Evolutionary conservation across 2,888 invertebrate genomes (phyloP).

Genomic region (Drosophila acutilabella): DNA sequence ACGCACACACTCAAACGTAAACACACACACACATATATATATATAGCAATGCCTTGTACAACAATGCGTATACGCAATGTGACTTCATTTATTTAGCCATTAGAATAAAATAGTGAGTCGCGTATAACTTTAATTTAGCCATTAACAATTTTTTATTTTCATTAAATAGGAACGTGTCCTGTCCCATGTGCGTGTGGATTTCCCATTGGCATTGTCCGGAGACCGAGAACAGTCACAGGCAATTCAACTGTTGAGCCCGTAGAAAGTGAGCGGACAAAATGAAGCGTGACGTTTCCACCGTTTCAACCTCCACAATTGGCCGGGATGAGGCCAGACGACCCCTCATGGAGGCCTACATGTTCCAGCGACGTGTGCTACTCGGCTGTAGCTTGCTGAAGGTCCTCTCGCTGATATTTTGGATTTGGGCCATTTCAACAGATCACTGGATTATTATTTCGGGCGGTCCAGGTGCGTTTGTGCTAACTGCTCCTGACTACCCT

Average conservation of each 20-base stretch:
- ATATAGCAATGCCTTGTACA: conserved; percentile 7
- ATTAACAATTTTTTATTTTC: not conserved
- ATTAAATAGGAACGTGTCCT: conserved; percentile 64
- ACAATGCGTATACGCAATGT: conserved; percentile 47
- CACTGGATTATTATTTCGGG: conserved; percentile 89
- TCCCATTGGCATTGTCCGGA: conserved; percentile 65
- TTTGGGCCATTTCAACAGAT: conserved; percentile 90
- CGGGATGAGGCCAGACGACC: conserved; percentile 87
- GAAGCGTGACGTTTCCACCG: conserved; percentile 86
- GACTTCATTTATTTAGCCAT: conserved; percentile 39
- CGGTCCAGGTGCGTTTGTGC: conserved; percentile 71
- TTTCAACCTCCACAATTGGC: conserved; percentile 88
- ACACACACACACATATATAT: not conserved
- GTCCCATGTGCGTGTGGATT: conserved; percentile 77
- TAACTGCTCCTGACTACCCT: not conserved
- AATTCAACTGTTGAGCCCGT: conserved; percentile 41
- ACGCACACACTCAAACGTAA: not conserved
- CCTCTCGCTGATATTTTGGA: conserved; percentile 89
- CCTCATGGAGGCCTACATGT: conserved; percentile 87
- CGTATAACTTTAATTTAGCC: conserved; percentile 5
- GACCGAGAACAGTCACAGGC: conserved; percentile 45
- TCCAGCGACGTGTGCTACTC: conserved; percentile 90
- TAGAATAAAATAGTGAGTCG: not conserved
- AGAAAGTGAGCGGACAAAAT: conserved; percentile 67
- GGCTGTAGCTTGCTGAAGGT: conserved; percentile 89